Percentiles rank a stretch among this genome's conserved stretches.
Evolutionary conservation across 2,888 invertebrate species (phyloP).

Genomic region (Eupithecia subfuscata): DNA sequence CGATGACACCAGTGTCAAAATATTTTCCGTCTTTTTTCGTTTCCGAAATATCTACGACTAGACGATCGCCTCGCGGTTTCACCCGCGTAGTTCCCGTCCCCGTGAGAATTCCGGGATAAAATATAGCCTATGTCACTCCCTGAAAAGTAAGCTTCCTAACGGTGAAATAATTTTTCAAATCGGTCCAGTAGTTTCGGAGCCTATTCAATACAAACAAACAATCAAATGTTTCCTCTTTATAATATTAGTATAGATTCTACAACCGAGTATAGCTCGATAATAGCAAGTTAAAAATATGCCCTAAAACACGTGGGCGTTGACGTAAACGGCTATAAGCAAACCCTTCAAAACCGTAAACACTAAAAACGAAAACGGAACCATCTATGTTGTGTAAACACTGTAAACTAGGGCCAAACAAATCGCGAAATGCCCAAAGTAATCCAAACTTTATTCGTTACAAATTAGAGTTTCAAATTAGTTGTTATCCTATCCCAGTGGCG

Average conservation of each 20-base stretch:
- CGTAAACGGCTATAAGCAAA: not conserved
- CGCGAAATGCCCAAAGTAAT: not conserved
- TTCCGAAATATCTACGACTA: not conserved
- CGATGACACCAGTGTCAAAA: no score
- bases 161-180: no score
- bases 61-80: no score
- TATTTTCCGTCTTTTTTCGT: not conserved
- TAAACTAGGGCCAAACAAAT: slow-evolving; percentile 2
- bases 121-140: no score
- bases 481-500: not conserved
- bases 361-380: not conserved
- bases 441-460: slow-evolving; percentile 3
- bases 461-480: slow-evolving; percentile 8
- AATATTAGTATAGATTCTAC: no score
- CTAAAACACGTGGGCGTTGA: not conserved
- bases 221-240: no score
- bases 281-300: not conserved
- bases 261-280: not conserved
- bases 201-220: no score
- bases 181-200: no score
- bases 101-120: no score
- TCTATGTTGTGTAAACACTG: not conserved
- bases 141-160: no score
- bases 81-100: no score
- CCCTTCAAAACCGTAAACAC: not conserved